Conservation (phyloP, 2,888 invertebrate genomes). For the Thereva nobilitata region DNA sequence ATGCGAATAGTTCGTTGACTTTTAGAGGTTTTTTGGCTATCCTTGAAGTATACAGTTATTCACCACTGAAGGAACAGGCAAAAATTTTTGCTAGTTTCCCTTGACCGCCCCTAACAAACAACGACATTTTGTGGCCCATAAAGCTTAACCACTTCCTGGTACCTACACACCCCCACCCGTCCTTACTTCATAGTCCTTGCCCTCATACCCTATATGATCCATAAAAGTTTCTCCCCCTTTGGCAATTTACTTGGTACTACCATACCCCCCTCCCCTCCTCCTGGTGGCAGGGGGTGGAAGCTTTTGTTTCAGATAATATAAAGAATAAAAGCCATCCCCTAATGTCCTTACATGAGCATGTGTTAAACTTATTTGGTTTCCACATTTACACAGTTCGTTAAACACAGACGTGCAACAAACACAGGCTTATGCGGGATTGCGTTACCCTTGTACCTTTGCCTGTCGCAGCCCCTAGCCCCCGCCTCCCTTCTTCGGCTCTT, state of each 20-base stretch:
- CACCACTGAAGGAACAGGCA: not conserved
- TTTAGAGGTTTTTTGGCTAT: slow-evolving; percentile 17
- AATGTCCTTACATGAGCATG: slow-evolving; percentile 17
- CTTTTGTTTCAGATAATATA: not conserved
- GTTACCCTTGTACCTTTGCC: too few species aligned
- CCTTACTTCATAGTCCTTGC: not conserved
- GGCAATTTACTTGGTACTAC: not conserved
- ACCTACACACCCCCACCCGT: not conserved
- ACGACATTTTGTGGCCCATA: slow-evolving; percentile 12
- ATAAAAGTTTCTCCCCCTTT: not conserved
- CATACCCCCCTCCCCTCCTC: not conserved
- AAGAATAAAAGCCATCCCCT: slow-evolving; percentile 8
- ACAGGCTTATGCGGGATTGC: too few species aligned
- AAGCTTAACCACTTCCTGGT: slow-evolving; percentile 1
- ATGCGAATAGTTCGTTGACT: slow-evolving; percentile 25
- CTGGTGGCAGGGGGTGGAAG: not conserved
- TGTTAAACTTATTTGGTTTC: slow-evolving; percentile 31
- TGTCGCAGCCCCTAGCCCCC: not conserved
- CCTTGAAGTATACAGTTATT: slow-evolving; percentile 29
- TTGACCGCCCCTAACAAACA: slow-evolving; percentile 24
- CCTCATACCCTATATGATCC: not conserved
- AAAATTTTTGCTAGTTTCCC: not conserved
- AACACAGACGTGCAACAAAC: slow-evolving; percentile 23
- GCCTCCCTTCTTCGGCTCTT: slow-evolving; percentile 3
- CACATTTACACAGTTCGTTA: slow-evolving; percentile 31